phyloP scores from a whole-genome alignment of 2,113 vertebrate species.

The Cairina moschata region DNA sequence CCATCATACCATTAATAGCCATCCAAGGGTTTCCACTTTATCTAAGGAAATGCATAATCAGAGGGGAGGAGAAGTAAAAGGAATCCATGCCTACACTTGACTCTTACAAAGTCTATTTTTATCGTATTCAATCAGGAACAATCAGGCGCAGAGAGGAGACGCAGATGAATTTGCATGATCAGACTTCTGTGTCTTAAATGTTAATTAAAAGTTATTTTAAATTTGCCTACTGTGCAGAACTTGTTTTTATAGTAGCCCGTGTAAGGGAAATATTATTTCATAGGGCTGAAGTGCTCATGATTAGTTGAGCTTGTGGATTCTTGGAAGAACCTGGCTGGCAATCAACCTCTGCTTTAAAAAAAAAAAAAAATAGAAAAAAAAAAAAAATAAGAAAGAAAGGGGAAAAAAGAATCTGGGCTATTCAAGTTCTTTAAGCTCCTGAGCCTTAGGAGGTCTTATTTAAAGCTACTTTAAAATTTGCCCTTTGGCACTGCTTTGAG shows the following conservation, averaged over 20 bases:
- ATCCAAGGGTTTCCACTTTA: slow-evolving; percentile 51
- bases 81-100: slow-evolving; percentile 30
- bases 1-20: background rate
- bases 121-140: slow-evolving; percentile 75
- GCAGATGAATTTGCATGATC: slow-evolving; percentile 65
- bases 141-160: slow-evolving; percentile 67
- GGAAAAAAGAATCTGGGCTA: background rate
- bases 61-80: slow-evolving; percentile 63
- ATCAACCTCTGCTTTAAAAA: slow-evolving; percentile 38
- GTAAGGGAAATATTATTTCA: slow-evolving; percentile 61
- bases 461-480: slow-evolving; percentile 74
- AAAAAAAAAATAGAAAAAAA: background rate
- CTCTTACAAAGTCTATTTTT: slow-evolving; percentile 69
- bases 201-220: slow-evolving; percentile 74
- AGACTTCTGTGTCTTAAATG: slow-evolving; percentile 69
- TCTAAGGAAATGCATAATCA: slow-evolving; percentile 64
- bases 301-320: slow-evolving; percentile 48
- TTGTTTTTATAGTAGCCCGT: slow-evolving; percentile 64
- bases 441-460: slow-evolving; percentile 68
- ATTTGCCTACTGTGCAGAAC: slow-evolving; percentile 63
- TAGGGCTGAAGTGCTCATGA: slow-evolving; percentile 52
- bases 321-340: slow-evolving; percentile 43
- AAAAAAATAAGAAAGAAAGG: background rate
- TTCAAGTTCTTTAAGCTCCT: slow-evolving; percentile 62
- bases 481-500: slow-evolving; percentile 68